These are phyloP conservation scores for Phenganax marumi DNA, from an alignment of 92 coral and sea anemone species.

Conservation along the genomic window DNA sequence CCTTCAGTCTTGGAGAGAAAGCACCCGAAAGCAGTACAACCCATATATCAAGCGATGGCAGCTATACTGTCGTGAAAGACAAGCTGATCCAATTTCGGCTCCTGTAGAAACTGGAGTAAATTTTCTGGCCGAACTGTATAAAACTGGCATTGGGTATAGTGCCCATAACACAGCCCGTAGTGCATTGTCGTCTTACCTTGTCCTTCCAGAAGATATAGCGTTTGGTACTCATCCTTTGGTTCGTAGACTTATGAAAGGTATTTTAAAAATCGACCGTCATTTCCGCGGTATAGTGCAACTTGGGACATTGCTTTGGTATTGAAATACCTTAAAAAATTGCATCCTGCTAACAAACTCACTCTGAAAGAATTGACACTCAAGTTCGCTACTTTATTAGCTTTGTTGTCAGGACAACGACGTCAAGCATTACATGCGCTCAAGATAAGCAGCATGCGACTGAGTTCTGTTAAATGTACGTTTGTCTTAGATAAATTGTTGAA, in stretches of 20 bases:
- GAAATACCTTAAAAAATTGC: constrained; percentile 33
- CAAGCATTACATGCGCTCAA: constrained; percentile 15
- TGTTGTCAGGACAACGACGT: constrained; percentile 9
- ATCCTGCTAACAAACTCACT: constrained; percentile 16
- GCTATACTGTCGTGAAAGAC: constrained; percentile 25
- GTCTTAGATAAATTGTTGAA: constrained; percentile 1
- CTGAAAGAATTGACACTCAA: constrained; percentile 14
- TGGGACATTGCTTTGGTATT: constrained; percentile 48
- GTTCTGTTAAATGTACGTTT: background rate
- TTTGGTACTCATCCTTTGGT: constrained; percentile 59
- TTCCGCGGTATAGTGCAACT: constrained; percentile 42
- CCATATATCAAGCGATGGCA: constrained; percentile 13
- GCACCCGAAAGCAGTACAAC: constrained; percentile 37
- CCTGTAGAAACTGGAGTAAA: constrained; percentile 33
- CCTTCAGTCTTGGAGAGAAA: constrained; percentile 41
- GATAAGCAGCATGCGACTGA: background rate
- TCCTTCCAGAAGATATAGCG: constrained; percentile 21
- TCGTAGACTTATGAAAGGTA: constrained; percentile 57
- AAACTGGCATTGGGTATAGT: constrained; percentile 42
- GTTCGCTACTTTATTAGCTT: constrained; percentile 5
- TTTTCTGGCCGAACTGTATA: constrained; percentile 43
- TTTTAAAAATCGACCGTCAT: constrained; percentile 39
- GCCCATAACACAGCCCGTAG: constrained; percentile 54
- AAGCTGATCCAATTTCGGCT: constrained; percentile 32
- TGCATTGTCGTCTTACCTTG: constrained; percentile 36